These are phyloP conservation scores for Gastrophryne carolinensis DNA, from an alignment of 2,797 vertebrate genomes.

Conservation along the genomic window DNA sequence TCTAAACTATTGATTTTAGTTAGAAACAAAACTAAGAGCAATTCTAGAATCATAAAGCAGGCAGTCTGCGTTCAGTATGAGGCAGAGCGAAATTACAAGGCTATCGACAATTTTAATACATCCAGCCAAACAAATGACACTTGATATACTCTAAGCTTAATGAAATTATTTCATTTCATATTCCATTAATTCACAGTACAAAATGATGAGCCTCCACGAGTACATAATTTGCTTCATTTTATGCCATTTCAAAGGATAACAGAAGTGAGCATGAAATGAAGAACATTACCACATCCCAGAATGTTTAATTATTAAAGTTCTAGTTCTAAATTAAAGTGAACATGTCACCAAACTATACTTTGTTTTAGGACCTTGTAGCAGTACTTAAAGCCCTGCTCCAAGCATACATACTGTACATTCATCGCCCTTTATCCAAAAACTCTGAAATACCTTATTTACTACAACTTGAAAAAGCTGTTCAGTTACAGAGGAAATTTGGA, in stretches of 20 bases:
- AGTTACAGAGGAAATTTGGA: too few species aligned
- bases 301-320: not conserved
- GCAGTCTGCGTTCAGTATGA: not conserved
- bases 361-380: too few species aligned
- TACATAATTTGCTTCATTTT: slow-evolving; percentile 33
- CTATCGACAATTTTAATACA: slow-evolving; percentile 21
- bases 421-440: too few species aligned
- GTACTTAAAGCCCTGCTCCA: too few species aligned
- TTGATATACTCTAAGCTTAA: slow-evolving; percentile 14
- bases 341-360: not conserved
- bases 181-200: slow-evolving; percentile 34
- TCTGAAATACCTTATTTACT: too few species aligned
- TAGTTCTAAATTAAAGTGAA: not conserved
- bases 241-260: slow-evolving; percentile 16
- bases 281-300: not conserved
- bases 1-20: too few species aligned
- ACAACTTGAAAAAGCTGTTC: too few species aligned
- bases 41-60: not conserved
- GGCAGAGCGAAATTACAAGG: not conserved
- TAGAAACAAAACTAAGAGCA: not conserved
- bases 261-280: slow-evolving; percentile 7
- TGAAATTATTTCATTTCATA: slow-evolving; percentile 44
- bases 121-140: slow-evolving; percentile 24
- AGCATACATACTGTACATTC: too few species aligned
- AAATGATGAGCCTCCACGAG: slow-evolving; percentile 27